Evolutionary conservation across 1,140 invertebrate species (phyloP), one percentile per base, ranked within the genome.

Genomic region (Agrypnia vestita): DNA sequence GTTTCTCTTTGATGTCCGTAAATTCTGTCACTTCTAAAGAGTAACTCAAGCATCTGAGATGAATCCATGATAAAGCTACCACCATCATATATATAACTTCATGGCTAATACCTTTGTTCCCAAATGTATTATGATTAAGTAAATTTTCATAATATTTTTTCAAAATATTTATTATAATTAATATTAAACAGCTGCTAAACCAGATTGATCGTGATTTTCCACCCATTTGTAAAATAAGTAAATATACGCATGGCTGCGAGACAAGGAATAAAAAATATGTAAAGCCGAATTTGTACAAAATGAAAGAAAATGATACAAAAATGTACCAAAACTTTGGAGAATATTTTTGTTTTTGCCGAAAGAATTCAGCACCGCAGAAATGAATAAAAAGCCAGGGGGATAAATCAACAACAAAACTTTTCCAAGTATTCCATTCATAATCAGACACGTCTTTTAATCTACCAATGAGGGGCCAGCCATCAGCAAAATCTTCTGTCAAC

Each of bases 401-500:
- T 10, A 87, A 86, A 21, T 74, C 85, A 47, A 86, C 79, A 76
- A 87, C 82, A 80, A 86, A 87, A 83, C 84, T 86, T 85, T 89
- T 89, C 88, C 87, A 90, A 67, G 85, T 86, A 55, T 77, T 87
- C 89, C 89, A 90, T 84, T 90, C 89, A 81, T 87, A 84, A 85
- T 90, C 89, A 74, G 89, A 88, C 7, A 86, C 84, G 85, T 90
- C 89, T 85, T 85, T 88, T 13, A 81, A 78, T 83, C 87, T 86
- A 44, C 79, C 81, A 53, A 87, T 74, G 56, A 87, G 79, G 43
- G 76, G 73, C 89, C 88, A 90, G 11, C 88, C 89, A 51, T 83
- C 83, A 78, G 81, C 78, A 72, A 89, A 84, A 76, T 89, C 88
- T 71, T 79, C 84, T 19, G 64, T 62, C 4, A 71, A 69, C 11